Percentiles rank a stretch among this genome's conserved stretches.
Evolutionary conservation across 2,113 vertebrate genomes (phyloP).

Genomic region (Platichthys stellatus): DNA sequence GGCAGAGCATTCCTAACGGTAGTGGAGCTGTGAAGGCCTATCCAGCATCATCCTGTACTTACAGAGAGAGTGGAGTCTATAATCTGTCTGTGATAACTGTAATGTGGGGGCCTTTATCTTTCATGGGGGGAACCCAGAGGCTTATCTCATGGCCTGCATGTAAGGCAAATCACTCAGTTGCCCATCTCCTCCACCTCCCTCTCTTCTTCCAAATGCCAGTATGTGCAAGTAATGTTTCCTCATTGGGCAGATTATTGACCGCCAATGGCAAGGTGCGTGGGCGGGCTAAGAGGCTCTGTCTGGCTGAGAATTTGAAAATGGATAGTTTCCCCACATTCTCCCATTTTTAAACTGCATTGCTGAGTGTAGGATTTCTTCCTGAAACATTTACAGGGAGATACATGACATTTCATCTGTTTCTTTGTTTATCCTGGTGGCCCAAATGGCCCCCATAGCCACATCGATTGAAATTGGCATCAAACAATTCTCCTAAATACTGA

Average conservation of each 20-base stretch:
- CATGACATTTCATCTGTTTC: slow-evolving; percentile 45
- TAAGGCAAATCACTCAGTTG: slow-evolving; percentile 63
- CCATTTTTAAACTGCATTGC: slow-evolving; percentile 28
- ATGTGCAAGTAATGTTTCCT: slow-evolving; percentile 51
- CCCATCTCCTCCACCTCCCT: slow-evolving; percentile 45
- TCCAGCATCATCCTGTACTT: slow-evolving; percentile 57
- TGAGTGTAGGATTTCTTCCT: slow-evolving; percentile 26
- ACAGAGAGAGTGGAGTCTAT: slow-evolving; percentile 55
- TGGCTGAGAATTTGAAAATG: slow-evolving; percentile 45
- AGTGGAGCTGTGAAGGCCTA: slow-evolving; percentile 29
- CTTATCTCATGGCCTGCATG: slow-evolving; percentile 65
- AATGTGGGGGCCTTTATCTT: slow-evolving; percentile 67
- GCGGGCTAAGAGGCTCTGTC: slow-evolving; percentile 49
- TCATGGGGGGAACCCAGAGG: slow-evolving; percentile 57
- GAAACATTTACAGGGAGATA: slow-evolving; percentile 20
- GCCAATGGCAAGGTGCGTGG: slow-evolving; percentile 59
- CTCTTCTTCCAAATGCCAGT: slow-evolving; percentile 36
- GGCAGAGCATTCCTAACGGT: slow-evolving; percentile 64
- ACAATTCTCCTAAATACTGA: slow-evolving; percentile 42
- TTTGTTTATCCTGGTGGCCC: slow-evolving; percentile 51
- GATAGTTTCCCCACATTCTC: slow-evolving; percentile 39
- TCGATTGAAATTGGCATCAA: slow-evolving; percentile 44
- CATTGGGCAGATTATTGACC: slow-evolving; percentile 63
- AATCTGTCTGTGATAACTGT: slow-evolving; percentile 73
- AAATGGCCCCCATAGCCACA: slow-evolving; percentile 32